These are phyloP conservation scores for Clinocottus analis DNA, from an alignment of 2,113 vertebrate species.

Conservation along the genomic window DNA sequence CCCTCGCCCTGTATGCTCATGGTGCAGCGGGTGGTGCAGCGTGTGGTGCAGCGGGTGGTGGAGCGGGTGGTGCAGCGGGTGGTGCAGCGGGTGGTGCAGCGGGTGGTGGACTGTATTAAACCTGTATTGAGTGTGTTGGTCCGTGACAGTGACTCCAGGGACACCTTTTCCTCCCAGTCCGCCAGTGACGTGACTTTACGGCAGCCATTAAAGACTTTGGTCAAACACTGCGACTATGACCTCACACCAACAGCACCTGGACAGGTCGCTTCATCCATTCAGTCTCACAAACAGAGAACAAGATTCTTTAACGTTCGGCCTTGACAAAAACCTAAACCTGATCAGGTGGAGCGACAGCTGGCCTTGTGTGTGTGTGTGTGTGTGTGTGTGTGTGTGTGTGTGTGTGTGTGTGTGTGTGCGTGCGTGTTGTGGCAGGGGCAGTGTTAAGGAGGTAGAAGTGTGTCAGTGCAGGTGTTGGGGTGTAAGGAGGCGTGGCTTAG, in stretches of 20 bases:
- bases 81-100: too few relatives aligned
- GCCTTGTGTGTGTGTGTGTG: neutral
- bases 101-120: too few relatives aligned
- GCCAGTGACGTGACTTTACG: too few relatives aligned
- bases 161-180: too few relatives aligned
- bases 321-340: constrained; percentile 28
- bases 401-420: neutral
- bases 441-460: constrained; percentile 37
- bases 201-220: too few relatives aligned
- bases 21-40: too few relatives aligned
- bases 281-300: neutral
- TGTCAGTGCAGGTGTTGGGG: constrained; percentile 63
- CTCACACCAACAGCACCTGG: neutral
- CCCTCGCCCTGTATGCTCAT: too few relatives aligned
- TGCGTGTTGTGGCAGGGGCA: constrained; percentile 18
- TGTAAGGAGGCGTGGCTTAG: constrained; percentile 21
- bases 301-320: neutral
- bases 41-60: too few relatives aligned
- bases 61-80: too few relatives aligned
- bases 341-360: constrained; percentile 49
- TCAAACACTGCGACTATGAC: neutral
- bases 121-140: too few relatives aligned
- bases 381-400: constrained; percentile 13
- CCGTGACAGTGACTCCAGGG: too few relatives aligned
- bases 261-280: neutral